Conservation (phyloP, 2,888 invertebrate genomes). For the Cyclophora punctaria region DNA sequence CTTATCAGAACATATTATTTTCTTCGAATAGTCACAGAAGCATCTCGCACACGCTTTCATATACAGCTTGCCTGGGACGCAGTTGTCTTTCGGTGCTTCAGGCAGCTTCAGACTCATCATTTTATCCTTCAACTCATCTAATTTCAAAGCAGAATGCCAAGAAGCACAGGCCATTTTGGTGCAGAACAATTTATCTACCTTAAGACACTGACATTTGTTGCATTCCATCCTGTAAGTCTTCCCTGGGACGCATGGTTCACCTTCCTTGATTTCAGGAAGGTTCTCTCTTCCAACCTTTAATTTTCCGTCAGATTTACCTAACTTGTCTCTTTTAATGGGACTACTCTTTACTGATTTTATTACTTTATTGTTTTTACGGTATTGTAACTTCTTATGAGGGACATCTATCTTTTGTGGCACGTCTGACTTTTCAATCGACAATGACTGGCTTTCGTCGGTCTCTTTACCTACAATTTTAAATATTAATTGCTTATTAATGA, state of each 20-base stretch:
- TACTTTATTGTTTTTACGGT: too few relatives aligned
- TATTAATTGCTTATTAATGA: too few relatives aligned
- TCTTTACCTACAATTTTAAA: too few relatives aligned
- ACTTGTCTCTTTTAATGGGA: too few relatives aligned
- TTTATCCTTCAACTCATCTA: neutral
- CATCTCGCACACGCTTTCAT: constrained; percentile 36
- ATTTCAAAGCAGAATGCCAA: constrained; percentile 2
- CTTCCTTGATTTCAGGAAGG: constrained; percentile 36
- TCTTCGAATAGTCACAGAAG: constrained; percentile 30
- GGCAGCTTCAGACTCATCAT: constrained; percentile 6
- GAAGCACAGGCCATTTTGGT: constrained; percentile 49
- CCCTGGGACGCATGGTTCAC: constrained; percentile 36
- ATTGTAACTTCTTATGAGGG: too few relatives aligned
- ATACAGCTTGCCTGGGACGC: constrained; percentile 43
- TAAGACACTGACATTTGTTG: constrained; percentile 47
- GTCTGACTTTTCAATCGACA: too few relatives aligned
- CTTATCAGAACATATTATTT: constrained; percentile 20
- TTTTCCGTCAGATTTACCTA: too few relatives aligned
- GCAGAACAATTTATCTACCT: constrained; percentile 38
- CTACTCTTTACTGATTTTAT: constrained; percentile 8
- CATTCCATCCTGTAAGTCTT: constrained; percentile 42
- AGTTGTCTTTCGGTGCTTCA: constrained; percentile 20
- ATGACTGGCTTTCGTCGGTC: too few relatives aligned
- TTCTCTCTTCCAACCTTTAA: neutral
- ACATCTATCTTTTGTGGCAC: too few relatives aligned